Conservation (phyloP, 2,888 invertebrate species). For the Agrypnus murinus region DNA sequence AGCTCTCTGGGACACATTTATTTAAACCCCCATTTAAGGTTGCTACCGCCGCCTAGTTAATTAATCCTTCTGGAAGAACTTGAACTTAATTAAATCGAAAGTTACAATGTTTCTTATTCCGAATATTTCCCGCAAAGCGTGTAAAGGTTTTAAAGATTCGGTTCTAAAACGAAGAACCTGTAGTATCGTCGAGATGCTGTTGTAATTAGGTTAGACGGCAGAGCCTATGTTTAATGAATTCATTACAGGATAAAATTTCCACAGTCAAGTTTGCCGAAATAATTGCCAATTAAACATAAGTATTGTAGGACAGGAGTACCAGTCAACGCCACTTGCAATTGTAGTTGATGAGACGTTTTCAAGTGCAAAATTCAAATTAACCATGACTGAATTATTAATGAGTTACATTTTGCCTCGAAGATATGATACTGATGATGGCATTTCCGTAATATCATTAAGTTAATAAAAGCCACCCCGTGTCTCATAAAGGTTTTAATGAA, state of each 20-base stretch:
- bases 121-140: constrained; percentile 59
- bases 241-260: constrained; percentile 62
- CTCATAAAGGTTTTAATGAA: too few relatives aligned
- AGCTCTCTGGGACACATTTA: constrained; percentile 65
- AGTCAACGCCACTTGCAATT: constrained; percentile 40
- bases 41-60: constrained; percentile 67
- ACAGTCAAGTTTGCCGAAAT: constrained; percentile 65
- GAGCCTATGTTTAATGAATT: constrained; percentile 50
- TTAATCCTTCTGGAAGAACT: constrained; percentile 68
- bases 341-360: constrained; percentile 24
- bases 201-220: constrained; percentile 48
- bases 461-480: neutral
- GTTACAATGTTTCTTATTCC: constrained; percentile 65
- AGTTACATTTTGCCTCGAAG: constrained; percentile 14
- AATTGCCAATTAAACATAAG: constrained; percentile 65
- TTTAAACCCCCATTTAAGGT: constrained; percentile 63
- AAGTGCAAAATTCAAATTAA: constrained; percentile 25
- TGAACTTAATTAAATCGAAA: constrained; percentile 68
- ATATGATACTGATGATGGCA: constrained; percentile 9
- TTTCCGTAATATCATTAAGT: constrained; percentile 2
- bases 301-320: constrained; percentile 43
- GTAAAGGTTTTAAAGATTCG: constrained; percentile 49
- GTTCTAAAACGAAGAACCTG: constrained; percentile 42
- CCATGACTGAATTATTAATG: constrained; percentile 23
- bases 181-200: constrained; percentile 37